A percentile compares a stretch with the other conserved stretches of the same genome.
Conservation (phyloP, 2,888 invertebrate species). For the Carterocephalus palaemon region DNA sequence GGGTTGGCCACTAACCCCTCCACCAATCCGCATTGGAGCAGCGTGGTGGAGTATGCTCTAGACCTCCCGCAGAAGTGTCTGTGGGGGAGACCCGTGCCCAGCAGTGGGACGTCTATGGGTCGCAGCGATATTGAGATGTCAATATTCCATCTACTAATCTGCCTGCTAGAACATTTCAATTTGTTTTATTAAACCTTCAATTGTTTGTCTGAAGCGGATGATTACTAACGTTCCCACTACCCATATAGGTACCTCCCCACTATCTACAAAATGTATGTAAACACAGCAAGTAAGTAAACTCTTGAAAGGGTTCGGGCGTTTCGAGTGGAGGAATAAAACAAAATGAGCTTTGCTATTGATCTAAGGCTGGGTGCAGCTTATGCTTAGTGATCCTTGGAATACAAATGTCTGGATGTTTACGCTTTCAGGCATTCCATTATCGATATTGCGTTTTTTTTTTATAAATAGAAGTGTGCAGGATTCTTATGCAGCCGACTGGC, state of each 20-base stretch:
- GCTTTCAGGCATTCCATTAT: conserved; percentile 8
- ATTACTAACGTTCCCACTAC: conserved; percentile 48
- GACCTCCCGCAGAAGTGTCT: too few species aligned
- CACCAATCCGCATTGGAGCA: too few species aligned
- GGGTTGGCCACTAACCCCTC: too few species aligned
- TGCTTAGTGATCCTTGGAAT: conserved; percentile 47
- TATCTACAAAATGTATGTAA: conserved; percentile 55
- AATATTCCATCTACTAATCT: conserved; percentile 12
- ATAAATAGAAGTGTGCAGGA: conserved; percentile 1
- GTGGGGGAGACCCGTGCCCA: background rate
- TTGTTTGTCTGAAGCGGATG: conserved; percentile 53
- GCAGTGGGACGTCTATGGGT: background rate
- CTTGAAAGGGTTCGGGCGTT: conserved; percentile 65
- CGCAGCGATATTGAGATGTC: background rate
- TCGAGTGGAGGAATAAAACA: conserved; percentile 63
- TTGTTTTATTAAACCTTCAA: conserved; percentile 40
- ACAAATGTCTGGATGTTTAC: conserved; percentile 39
- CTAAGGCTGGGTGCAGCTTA: conserved; percentile 55
- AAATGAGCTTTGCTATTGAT: conserved; percentile 68
- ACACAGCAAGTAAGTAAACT: conserved; percentile 38
- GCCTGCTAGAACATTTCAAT: conserved; percentile 22
- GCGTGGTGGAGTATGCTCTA: too few species aligned
- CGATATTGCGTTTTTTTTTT: conserved; percentile 7
- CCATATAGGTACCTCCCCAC: conserved; percentile 39
- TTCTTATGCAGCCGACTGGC: background rate